Percentiles rank a stretch among this genome's conserved stretches.
Evolutionary conservation across 2,797 vertebrate species (phyloP).

Genomic region (Gallinago stenura): DNA sequence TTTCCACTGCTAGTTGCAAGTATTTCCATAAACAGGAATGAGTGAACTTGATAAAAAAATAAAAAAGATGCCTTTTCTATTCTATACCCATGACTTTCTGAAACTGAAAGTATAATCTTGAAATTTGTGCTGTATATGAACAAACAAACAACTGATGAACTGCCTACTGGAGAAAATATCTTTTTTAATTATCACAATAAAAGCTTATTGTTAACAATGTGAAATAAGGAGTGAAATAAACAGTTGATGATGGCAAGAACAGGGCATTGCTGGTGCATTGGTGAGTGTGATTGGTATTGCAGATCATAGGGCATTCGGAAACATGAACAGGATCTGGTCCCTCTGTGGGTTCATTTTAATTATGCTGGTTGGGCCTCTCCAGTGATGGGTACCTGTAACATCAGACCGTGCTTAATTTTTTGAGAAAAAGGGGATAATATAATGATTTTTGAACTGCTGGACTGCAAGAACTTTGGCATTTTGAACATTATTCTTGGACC

Average conservation of each 20-base stretch:
- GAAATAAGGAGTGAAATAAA: not conserved
- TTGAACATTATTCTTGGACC: not conserved
- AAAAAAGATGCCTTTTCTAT: not conserved
- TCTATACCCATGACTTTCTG: not conserved
- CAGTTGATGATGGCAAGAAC: not conserved
- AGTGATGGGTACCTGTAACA: not conserved
- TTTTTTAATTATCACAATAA: not conserved
- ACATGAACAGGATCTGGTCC: not conserved
- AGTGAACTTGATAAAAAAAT: not conserved
- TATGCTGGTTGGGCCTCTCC: not conserved
- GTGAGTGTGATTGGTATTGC: not conserved
- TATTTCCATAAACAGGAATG: not conserved
- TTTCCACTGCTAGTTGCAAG: not conserved
- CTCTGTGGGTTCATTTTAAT: not conserved
- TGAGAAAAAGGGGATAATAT: not conserved
- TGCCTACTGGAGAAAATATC: not conserved
- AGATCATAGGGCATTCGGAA: not conserved
- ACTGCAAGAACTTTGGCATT: not conserved
- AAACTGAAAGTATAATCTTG: not conserved
- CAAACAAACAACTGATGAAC: not conserved
- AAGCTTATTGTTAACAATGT: not conserved
- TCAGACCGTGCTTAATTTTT: not conserved
- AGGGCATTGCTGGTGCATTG: not conserved
- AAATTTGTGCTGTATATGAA: not conserved
- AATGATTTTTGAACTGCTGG: not conserved